Percentiles rank a stretch among this genome's conserved stretches.
Evolutionary conservation across 30 jellyfish, hydroid and myxozoan species (phyloP).

Genomic region (Clytia hemisphaerica): DNA sequence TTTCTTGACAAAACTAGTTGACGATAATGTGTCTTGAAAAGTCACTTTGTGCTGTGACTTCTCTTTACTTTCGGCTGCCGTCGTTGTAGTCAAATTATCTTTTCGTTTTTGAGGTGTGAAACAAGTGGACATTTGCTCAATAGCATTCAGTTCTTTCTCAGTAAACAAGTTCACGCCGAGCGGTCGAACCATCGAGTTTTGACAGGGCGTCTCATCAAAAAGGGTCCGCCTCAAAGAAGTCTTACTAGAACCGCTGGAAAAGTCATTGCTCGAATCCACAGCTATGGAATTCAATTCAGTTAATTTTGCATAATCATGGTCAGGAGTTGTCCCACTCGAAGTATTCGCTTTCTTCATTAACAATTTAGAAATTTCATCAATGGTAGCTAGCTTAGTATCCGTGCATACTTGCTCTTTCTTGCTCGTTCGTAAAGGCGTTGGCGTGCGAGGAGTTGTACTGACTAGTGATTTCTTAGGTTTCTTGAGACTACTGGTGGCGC

Average conservation of each 20-base stretch:
- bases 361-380: constrained; percentile 32
- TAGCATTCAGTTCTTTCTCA: constrained; percentile 33
- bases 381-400: constrained; percentile 10
- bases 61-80: background rate
- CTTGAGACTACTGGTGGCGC: too few relatives aligned
- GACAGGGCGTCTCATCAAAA: constrained; percentile 50
- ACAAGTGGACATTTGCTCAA: constrained; percentile 37
- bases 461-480: constrained; percentile 30
- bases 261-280: background rate
- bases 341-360: constrained; percentile 4
- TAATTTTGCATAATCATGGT: constrained; percentile 59
- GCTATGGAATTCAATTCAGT: background rate
- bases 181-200: constrained; percentile 7
- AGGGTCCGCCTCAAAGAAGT: constrained; percentile 46
- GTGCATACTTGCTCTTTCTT: constrained; percentile 3
- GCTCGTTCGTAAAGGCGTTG: constrained; percentile 66
- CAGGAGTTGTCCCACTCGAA: constrained; percentile 40
- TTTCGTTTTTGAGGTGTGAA: constrained; percentile 32
- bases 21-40: too few relatives aligned
- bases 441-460: constrained; percentile 75
- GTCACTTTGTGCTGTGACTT: background rate
- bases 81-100: background rate
- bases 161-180: constrained; percentile 19
- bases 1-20: too few relatives aligned
- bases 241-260: too few relatives aligned